phyloP scores from a whole-genome alignment of 2,113 vertebrate species.

The Pituophis catenifer region DNA sequence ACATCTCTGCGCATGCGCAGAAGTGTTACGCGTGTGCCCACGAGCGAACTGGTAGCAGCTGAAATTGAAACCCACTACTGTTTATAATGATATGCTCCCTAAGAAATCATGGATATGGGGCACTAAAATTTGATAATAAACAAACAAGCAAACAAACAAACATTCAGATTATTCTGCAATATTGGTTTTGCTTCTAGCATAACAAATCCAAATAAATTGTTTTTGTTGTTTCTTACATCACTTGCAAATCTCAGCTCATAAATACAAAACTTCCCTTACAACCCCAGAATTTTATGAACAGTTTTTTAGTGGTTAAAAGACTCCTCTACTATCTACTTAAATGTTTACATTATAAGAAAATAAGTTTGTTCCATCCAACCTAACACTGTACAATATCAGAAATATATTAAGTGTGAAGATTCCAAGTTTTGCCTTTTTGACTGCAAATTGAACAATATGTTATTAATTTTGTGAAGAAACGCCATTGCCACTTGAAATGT shows the following conservation, averaged over 20 bases:
- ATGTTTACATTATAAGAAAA: neutral
- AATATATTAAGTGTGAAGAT: neutral
- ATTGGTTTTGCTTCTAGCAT: neutral
- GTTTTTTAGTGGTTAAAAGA: neutral
- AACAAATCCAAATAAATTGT: neutral
- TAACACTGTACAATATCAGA: neutral
- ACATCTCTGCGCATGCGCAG: too few relatives aligned
- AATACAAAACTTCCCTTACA: neutral
- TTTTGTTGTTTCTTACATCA: neutral
- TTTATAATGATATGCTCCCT: neutral
- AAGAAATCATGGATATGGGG: neutral
- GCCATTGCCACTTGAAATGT: neutral
- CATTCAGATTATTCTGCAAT: neutral
- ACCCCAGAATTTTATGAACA: neutral
- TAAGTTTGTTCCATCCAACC: neutral
- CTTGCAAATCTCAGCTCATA: neutral
- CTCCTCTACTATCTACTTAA: neutral
- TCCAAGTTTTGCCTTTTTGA: neutral
- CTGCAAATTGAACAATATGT: neutral
- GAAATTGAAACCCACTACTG: too few relatives aligned
- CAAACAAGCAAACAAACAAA: neutral
- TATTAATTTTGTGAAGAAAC: neutral
- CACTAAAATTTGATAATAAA: neutral
- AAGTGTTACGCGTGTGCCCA: too few relatives aligned
- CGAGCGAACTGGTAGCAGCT: too few relatives aligned